These are phyloP conservation scores for Thamnaconus septentrionalis DNA, from an alignment of 2,113 vertebrate genomes.

Conservation along the genomic window DNA sequence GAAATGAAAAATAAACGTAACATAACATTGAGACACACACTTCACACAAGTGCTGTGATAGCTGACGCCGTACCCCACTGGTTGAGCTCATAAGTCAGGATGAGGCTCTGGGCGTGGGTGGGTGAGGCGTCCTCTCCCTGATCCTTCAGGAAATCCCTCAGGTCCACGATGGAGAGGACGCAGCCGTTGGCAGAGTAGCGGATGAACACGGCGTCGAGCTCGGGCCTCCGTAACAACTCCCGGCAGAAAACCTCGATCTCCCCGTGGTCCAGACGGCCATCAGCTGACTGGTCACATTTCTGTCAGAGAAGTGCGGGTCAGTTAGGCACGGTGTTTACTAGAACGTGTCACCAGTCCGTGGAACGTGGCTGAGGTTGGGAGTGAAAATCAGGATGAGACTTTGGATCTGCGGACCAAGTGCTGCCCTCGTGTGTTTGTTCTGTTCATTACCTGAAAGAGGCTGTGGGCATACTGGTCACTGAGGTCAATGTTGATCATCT, in stretches of 20 bases:
- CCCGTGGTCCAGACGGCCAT: constrained; percentile 82
- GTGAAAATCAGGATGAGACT: no score
- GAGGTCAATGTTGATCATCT: constrained; percentile 94
- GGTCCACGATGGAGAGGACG: constrained; percentile 83
- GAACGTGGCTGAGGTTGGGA: no score
- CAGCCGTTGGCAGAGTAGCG: constrained; percentile 83
- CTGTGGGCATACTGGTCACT: constrained; percentile 85
- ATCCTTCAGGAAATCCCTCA: constrained; percentile 85
- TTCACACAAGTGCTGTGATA: no score
- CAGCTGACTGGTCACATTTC: constrained; percentile 88
- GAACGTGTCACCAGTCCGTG: no score
- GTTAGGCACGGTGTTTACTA: no score
- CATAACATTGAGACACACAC: neutral
- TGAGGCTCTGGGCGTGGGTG: constrained; percentile 77
- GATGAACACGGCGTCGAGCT: constrained; percentile 86
- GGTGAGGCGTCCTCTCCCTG: constrained; percentile 86
- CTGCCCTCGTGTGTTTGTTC: neutral
- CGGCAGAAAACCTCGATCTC: constrained; percentile 92
- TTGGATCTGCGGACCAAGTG: neutral
- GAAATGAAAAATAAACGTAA: no score
- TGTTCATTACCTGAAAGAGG: constrained; percentile 86
- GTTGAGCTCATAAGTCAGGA: constrained; percentile 87
- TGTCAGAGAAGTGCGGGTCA: constrained; percentile 39
- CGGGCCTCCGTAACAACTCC: constrained; percentile 84
- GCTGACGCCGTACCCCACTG: constrained; percentile 80